Evolutionary conservation across 2,797 vertebrate genomes (phyloP), one percentile per base, ranked within the genome.

Genomic region (Microctenopoma stevenorrisi): DNA sequence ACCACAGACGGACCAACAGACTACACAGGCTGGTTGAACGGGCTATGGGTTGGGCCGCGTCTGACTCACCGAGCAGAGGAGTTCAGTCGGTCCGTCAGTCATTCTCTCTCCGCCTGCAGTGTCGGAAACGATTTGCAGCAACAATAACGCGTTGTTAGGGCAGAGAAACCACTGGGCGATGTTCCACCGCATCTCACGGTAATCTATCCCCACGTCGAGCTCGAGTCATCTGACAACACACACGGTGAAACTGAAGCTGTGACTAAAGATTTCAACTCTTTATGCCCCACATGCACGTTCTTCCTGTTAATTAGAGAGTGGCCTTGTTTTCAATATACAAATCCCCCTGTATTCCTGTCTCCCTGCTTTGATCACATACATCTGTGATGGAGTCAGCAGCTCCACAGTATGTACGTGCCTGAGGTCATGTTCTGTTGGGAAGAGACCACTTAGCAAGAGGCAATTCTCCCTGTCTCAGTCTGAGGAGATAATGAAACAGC

Each of bases 401-500:
- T 74, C 66, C 14, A 22, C 30, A 7, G 49, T 35, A 48, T 53
- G 63, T 84, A 69, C 81, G 76, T 84, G 81, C 82, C 82, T 79
- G 73, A 82, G 76, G 77, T 76, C 49, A 33, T 66, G 67, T 59
- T 76, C 56, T 76, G 68, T 72, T 79, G 72, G 72, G 74, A 81
- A 74, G 77, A 76, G 74, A 76, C 72, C 74, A 72, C 74, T 79
- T 85, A 85, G 81, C 81, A 72, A 80, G 73, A 87, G 78, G 61
- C 71, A 82, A 54, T 83, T 90, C 64, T 61, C 72, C 65, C 72
- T 71, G 79, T 86, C 85, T 84, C 49, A 43, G 38, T 83, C 64
- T 90, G 82, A 87, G 53, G 72, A 82, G 79, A 87, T 89, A 88
- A 89, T 88, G 78, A 83, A 82, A 58, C 68, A 14, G 43, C 4